These are phyloP conservation scores for Etheostoma spectabile DNA, from an alignment of 2,113 vertebrate species.

Conservation along the genomic window DNA sequence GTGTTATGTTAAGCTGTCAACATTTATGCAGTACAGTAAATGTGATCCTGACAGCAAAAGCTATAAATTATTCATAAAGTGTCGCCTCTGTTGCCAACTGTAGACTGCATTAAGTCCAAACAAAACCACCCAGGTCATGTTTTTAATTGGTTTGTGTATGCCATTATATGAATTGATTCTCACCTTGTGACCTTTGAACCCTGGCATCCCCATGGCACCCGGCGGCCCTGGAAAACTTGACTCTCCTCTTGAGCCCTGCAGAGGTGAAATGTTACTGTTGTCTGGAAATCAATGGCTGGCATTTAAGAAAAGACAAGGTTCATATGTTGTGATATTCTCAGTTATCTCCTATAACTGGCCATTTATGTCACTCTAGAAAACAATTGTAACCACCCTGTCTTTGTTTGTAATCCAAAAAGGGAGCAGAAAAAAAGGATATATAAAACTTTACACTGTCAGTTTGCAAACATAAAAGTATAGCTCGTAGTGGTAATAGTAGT, in stretches of 20 bases:
- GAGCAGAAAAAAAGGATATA: not conserved
- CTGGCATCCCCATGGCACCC: conserved; percentile 73
- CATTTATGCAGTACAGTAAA: conserved; percentile 45
- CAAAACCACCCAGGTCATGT: conserved; percentile 7
- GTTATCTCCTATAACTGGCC: not conserved
- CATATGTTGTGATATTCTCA: not conserved
- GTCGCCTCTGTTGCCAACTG: not conserved
- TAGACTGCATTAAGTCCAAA: conserved; percentile 24
- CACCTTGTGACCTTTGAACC: conserved; percentile 85
- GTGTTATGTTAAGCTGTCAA: conserved; percentile 36
- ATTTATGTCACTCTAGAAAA: conserved; percentile 11
- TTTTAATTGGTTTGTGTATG: not conserved
- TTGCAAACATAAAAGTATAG: no score
- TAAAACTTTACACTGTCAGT: not conserved
- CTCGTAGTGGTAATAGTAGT: no score
- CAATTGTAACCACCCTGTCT: not conserved
- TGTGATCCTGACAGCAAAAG: conserved; percentile 31
- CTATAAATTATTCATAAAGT: conserved; percentile 58
- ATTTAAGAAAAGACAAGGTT: not conserved
- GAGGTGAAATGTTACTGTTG: conserved; percentile 19
- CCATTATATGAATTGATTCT: conserved; percentile 1
- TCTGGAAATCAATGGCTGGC: not conserved
- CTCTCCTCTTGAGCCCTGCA: conserved; percentile 76
- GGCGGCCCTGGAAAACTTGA: conserved; percentile 71
- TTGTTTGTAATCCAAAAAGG: not conserved